Conservation (phyloP, 2,888 invertebrate genomes). For the Andrena minutula region DNA sequence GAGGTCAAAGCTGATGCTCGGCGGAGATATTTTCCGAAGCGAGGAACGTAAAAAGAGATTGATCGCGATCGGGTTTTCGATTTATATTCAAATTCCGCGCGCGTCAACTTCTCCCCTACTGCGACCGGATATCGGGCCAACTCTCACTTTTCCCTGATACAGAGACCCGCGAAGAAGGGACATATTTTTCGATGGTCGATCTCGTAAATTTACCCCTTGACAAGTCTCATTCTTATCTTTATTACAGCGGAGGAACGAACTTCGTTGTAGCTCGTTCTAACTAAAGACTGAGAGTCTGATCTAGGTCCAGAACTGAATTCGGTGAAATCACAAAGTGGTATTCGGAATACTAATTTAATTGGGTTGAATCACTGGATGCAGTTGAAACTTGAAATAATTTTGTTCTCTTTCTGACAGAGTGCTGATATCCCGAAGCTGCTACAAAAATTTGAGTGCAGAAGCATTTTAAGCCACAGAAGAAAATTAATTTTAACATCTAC, state of each 20-base stretch:
- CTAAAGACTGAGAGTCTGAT: slow-evolving; percentile 1
- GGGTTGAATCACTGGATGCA: no score
- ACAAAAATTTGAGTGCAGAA: no score
- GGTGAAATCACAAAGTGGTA: not conserved
- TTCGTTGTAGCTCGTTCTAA: not conserved
- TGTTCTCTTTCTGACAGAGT: no score
- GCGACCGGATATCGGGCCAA: slow-evolving; percentile 39
- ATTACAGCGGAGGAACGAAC: slow-evolving; percentile 8
- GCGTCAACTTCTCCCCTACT: slow-evolving; percentile 37
- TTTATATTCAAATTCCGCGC: slow-evolving; percentile 62
- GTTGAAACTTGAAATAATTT: no score
- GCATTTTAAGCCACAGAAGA: no score
- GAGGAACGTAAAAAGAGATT: slow-evolving; percentile 45
- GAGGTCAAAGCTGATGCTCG: slow-evolving; percentile 40
- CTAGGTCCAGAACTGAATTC: not conserved
- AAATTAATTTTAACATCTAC: no score
- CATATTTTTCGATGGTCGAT: slow-evolving; percentile 37
- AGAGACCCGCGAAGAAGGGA: slow-evolving; percentile 35
- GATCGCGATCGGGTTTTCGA: slow-evolving; percentile 60
- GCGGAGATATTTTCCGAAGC: slow-evolving; percentile 32
- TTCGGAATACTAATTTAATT: no score
- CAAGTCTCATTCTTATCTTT: slow-evolving; percentile 42
- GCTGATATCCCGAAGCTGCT: no score
- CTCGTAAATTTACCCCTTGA: slow-evolving; percentile 39
- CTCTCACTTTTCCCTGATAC: slow-evolving; percentile 49